phyloP scores from a whole-genome alignment of 2,113 vertebrate genomes.

The Empidonax alnorum region DNA sequence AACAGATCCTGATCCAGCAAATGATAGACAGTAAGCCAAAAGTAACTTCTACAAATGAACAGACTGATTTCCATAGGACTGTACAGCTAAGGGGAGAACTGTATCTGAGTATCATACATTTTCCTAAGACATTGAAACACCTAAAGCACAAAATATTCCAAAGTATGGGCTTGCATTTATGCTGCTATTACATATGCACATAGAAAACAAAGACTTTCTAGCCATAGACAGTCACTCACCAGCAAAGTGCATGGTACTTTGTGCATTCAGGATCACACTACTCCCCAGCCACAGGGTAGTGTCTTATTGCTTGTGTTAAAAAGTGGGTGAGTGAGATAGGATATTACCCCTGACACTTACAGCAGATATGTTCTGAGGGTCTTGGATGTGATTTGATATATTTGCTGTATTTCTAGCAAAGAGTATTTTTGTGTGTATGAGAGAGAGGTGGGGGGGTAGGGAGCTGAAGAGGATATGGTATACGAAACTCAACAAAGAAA shows the following conservation, averaged over 20 bases:
- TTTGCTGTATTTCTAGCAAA: not conserved
- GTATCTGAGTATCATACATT: not conserved
- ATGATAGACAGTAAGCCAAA: not conserved
- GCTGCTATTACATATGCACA: not conserved
- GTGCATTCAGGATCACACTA: not conserved
- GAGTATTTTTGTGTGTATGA: not conserved
- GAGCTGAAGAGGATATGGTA: not conserved
- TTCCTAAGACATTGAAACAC: not conserved
- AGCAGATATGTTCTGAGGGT: not conserved
- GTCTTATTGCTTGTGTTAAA: not conserved
- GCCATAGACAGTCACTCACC: not conserved
- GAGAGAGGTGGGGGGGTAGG: not conserved
- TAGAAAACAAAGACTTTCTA: not conserved
- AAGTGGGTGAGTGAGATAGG: not conserved
- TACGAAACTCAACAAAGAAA: slow-evolving; percentile 35
- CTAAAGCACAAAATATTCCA: not conserved
- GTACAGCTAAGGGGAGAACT: not conserved
- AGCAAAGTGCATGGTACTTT: not conserved
- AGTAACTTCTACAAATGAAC: not conserved
- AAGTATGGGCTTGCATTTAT: not conserved
- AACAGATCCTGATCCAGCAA: not conserved
- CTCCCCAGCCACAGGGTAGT: not conserved
- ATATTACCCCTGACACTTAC: not conserved
- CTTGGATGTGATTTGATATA: not conserved
- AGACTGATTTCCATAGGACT: not conserved